phyloP scores from a whole-genome alignment of 23 tunicate genomes.

The Halocynthia roretzi region DNA sequence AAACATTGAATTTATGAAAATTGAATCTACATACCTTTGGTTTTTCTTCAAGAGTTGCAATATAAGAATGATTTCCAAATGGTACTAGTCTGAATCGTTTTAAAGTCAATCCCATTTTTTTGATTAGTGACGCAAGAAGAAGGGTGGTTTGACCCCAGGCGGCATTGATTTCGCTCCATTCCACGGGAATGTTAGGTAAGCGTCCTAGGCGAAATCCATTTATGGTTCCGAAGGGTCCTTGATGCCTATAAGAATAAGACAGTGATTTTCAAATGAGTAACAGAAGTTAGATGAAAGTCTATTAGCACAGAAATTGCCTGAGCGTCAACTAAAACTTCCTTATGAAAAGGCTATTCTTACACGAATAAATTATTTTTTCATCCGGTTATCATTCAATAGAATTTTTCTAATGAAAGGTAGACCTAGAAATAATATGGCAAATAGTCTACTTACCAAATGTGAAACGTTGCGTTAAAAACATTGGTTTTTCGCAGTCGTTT shows the following conservation, averaged over 20 bases:
- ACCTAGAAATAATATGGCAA: too few species aligned
- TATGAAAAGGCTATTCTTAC: too few species aligned
- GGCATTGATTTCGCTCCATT: slow-evolving; percentile 89
- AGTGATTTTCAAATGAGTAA: neutral
- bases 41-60: slow-evolving; percentile 70
- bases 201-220: slow-evolving; percentile 91
- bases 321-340: too few species aligned
- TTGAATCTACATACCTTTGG: slow-evolving; percentile 37
- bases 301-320: too few species aligned
- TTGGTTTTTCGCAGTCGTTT: slow-evolving; percentile 81
- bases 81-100: slow-evolving; percentile 73
- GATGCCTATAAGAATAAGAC: slow-evolving; percentile 43
- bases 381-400: too few species aligned
- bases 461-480: slow-evolving; percentile 87
- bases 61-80: slow-evolving; percentile 76
- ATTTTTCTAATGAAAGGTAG: too few species aligned
- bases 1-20: too few species aligned
- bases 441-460: slow-evolving; percentile 55
- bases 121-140: slow-evolving; percentile 55
- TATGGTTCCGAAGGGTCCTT: slow-evolving; percentile 88
- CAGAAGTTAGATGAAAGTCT: too few species aligned
- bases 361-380: too few species aligned
- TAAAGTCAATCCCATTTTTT: slow-evolving; percentile 68
- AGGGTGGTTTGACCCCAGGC: slow-evolving; percentile 93
- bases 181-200: slow-evolving; percentile 62